Evolutionary conservation across 2,888 invertebrate species (phyloP).

Genomic region (Agrochola macilenta): DNA sequence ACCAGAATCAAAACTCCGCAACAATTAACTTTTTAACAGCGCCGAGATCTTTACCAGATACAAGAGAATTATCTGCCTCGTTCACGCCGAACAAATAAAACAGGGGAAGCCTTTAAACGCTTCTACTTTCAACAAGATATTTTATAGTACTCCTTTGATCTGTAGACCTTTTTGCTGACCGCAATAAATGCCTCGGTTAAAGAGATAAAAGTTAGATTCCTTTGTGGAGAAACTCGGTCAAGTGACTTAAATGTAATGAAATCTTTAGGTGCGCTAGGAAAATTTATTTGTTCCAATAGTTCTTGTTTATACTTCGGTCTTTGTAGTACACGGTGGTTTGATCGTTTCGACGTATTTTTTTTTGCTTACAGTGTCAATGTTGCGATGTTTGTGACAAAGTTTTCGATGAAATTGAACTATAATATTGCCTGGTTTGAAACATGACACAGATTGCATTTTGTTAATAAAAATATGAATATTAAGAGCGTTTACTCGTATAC

Average conservation of each 20-base stretch:
- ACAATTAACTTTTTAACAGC: conserved; percentile 39
- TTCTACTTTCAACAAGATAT: conserved; percentile 74
- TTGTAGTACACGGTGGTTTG: conserved; percentile 41
- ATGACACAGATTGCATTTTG: not conserved
- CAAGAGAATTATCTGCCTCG: conserved; percentile 32
- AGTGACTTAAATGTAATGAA: conserved; percentile 85
- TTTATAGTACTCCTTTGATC: conserved; percentile 80
- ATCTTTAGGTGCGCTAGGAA: conserved; percentile 78
- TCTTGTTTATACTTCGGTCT: conserved; percentile 67
- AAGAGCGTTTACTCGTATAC: too few relatives aligned
- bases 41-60: conserved; percentile 48
- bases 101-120: conserved; percentile 63
- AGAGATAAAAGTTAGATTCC: conserved; percentile 85
- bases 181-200: conserved; percentile 85
- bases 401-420: conserved; percentile 5
- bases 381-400: conserved; percentile 10
- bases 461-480: not conserved
- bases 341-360: conserved; percentile 48
- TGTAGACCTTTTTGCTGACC: conserved; percentile 80
- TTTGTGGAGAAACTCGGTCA: conserved; percentile 84
- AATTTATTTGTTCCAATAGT: conserved; percentile 80
- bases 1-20: conserved; percentile 15
- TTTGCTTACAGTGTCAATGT: conserved; percentile 36
- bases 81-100: conserved; percentile 61
- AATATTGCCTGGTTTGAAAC: not conserved